Percentiles rank a stretch among this genome's conserved stretches.
phyloP scores from a whole-genome alignment of 2,797 vertebrate species.

The Coregonus sp. region DNA sequence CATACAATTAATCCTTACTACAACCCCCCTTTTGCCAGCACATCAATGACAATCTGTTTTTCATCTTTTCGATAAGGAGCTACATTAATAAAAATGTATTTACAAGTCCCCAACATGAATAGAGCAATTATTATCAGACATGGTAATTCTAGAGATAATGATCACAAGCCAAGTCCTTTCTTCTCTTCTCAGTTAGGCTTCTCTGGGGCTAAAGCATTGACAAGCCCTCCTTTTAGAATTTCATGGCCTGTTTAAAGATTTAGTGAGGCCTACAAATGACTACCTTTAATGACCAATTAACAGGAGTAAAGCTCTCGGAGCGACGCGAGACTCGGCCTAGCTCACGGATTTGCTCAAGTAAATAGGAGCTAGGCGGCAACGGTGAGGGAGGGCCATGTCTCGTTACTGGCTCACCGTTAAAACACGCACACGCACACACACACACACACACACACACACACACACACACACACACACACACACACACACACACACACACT shows the following conservation, averaged over 20 bases:
- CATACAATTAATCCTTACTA: neutral
- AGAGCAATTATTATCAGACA: conserved; percentile 75
- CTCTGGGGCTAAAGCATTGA: conserved; percentile 68
- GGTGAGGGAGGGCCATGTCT: conserved; percentile 53
- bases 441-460: conserved; percentile 54
- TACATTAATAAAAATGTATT: conserved; percentile 63
- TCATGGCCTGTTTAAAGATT: conserved; percentile 79
- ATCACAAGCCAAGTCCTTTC: conserved; percentile 71
- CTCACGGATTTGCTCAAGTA: conserved; percentile 76
- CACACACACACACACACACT: conserved; percentile 49
- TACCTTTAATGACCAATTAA: conserved; percentile 86
- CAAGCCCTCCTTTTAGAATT: conserved; percentile 76
- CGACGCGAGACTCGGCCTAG: conserved; percentile 49
- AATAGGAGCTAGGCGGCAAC: conserved; percentile 62
- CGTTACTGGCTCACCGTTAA: conserved; percentile 47
- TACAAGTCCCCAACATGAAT: conserved; percentile 73
- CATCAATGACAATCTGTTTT: conserved; percentile 69
- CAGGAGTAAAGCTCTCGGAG: conserved; percentile 72
- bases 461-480: conserved; percentile 36
- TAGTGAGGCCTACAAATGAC: conserved; percentile 70
- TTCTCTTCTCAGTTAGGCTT: conserved; percentile 39
- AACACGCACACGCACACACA: conserved; percentile 29
- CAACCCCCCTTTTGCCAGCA: conserved; percentile 56
- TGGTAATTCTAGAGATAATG: conserved; percentile 78
- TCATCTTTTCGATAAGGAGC: conserved; percentile 60